These are phyloP conservation scores for Zaprionus lineosus DNA, from an alignment of 2,888 invertebrate species.

Conservation along the genomic window DNA sequence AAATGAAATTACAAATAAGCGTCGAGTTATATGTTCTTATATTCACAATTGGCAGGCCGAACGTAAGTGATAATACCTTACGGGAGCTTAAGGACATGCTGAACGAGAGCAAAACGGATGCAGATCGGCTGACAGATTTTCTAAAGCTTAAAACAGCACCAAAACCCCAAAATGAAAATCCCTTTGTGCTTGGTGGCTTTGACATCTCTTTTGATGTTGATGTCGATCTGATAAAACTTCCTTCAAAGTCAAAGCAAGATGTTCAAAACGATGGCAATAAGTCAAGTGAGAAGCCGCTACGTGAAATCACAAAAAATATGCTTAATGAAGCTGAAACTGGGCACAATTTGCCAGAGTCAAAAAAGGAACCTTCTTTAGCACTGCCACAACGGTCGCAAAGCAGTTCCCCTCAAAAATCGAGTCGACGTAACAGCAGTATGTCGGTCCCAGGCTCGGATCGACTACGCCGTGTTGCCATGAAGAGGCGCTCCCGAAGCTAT, in stretches of 20 bases:
- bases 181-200: slow-evolving; percentile 29
- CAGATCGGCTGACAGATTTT: slow-evolving; percentile 42
- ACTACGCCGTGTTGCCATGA: slow-evolving; percentile 57
- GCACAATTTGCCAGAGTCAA: too few species aligned
- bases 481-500: slow-evolving; percentile 55
- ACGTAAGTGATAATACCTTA: slow-evolving; percentile 23
- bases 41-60: slow-evolving; percentile 24
- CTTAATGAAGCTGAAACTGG: not conserved
- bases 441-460: slow-evolving; percentile 55
- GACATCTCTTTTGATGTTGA: slow-evolving; percentile 54
- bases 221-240: slow-evolving; percentile 48
- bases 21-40: too few species aligned
- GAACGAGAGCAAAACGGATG: slow-evolving; percentile 27
- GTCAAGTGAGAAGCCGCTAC: slow-evolving; percentile 1
- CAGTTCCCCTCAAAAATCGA: not conserved
- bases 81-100: slow-evolving; percentile 54
- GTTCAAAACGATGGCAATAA: not conserved
- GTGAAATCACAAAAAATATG: not conserved
- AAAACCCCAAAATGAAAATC: slow-evolving; percentile 10
- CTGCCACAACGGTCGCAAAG: not conserved
- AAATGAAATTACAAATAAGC: not conserved
- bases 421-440: slow-evolving; percentile 30
- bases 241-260: slow-evolving; percentile 6
- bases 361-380: not conserved
- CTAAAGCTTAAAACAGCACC: slow-evolving; percentile 37